These are phyloP conservation scores for Furnarius figulus DNA, from an alignment of 2,113 vertebrate genomes.

Conservation along the genomic window DNA sequence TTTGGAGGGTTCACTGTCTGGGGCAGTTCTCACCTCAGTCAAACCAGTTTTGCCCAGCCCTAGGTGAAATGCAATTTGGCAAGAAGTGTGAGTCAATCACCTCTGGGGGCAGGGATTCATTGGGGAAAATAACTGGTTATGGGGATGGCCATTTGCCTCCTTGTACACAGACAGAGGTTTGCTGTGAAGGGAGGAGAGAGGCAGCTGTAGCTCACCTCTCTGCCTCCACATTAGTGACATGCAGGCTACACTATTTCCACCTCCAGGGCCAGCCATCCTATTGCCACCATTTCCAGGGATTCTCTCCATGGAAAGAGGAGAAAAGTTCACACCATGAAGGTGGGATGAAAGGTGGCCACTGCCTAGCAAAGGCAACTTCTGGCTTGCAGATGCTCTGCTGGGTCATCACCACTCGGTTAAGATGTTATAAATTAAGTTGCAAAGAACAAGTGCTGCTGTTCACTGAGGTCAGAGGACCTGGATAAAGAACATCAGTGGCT, in stretches of 20 bases:
- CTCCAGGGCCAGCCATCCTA: background rate
- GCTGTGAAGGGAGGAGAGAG: background rate
- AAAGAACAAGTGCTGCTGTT: background rate
- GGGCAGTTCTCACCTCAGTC: background rate
- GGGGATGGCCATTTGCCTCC: background rate
- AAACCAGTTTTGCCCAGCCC: background rate
- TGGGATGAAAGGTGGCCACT: background rate
- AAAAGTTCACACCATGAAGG: accelerated
- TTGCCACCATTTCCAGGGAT: background rate
- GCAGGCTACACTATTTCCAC: background rate
- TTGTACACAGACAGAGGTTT: background rate
- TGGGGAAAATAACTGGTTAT: accelerated
- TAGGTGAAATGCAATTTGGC: background rate
- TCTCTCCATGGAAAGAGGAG: background rate
- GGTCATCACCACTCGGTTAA: background rate
- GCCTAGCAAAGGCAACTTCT: background rate
- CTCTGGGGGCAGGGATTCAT: background rate
- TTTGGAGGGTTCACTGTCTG: background rate
- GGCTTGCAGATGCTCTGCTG: background rate
- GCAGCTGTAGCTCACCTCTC: background rate
- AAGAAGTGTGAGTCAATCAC: background rate
- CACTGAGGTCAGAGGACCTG: background rate
- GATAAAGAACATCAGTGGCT: accelerated
- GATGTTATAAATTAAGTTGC: background rate
- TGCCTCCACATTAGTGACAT: background rate